Percentiles rank a stretch among this genome's conserved stretches.
Evolutionary conservation across 1,140 invertebrate genomes (phyloP).

Genomic region (Meloidogyne floridensis): DNA sequence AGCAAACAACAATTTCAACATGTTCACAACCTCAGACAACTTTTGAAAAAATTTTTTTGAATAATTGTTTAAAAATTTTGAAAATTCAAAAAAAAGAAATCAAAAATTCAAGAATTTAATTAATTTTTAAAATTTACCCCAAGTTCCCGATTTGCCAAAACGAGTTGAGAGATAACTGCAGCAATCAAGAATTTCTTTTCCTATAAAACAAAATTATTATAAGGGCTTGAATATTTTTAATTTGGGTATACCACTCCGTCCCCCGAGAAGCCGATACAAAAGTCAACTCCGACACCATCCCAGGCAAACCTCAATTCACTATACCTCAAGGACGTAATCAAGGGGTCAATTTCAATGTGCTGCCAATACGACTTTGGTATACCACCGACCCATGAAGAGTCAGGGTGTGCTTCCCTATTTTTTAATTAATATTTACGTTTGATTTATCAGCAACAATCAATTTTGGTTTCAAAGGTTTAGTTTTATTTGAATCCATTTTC

Average conservation of each 20-base stretch:
- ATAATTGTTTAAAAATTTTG: neutral
- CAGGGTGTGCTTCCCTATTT: no score
- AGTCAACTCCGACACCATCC: no score
- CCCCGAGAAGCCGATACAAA: no score
- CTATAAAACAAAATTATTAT: neutral
- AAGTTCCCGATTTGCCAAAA: slow-evolving; percentile 16
- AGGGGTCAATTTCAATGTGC: no score
- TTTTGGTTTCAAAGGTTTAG: neutral
- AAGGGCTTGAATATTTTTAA: no score
- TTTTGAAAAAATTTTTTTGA: neutral
- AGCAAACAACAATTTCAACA: slow-evolving; percentile 19
- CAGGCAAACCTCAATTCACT: no score
- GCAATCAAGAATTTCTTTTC: slow-evolving; percentile 16
- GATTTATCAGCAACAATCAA: slow-evolving; percentile 3
- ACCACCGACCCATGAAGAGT: no score
- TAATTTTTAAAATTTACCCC: neutral
- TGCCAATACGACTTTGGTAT: no score
- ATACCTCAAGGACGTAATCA: no score
- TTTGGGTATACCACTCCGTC: no score
- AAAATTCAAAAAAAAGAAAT: no score
- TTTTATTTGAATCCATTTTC: slow-evolving; percentile 2
- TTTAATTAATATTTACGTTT: neutral
- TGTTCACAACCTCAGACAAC: slow-evolving; percentile 17
- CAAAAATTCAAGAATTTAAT: no score
- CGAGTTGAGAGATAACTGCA: neutral